Evolutionary conservation across 2,113 vertebrate genomes (phyloP).

Genomic region (Gavia stellata): DNA sequence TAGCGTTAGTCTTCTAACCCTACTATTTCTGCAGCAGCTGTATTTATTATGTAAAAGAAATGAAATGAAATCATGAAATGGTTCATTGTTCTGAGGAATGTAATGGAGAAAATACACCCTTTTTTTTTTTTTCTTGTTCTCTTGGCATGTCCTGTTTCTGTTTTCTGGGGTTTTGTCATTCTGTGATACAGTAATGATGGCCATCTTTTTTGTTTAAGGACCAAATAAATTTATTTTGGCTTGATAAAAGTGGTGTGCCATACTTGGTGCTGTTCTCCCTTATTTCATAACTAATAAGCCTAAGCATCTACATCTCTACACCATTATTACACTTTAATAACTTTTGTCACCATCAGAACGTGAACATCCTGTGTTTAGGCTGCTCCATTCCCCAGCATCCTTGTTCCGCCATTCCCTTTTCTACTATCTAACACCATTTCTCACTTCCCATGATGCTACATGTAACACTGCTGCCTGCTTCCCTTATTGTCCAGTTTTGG

Average conservation of each 20-base stretch:
- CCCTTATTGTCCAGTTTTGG: not conserved
- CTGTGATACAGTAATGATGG: not conserved
- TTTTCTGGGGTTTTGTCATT: not conserved
- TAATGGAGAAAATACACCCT: not conserved
- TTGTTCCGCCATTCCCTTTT: not conserved
- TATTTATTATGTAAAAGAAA: not conserved
- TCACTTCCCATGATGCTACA: not conserved
- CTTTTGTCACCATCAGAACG: not conserved
- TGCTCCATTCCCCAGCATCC: not conserved
- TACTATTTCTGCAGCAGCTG: not conserved
- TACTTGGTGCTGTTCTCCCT: not conserved
- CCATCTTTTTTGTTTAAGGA: not conserved
- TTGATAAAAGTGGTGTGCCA: not conserved
- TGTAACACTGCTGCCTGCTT: not conserved
- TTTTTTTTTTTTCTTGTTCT: not conserved
- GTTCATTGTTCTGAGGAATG: not conserved
- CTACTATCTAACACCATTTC: not conserved
- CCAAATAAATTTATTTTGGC: not conserved
- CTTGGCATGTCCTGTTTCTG: not conserved
- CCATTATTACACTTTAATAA: not conserved
- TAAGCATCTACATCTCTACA: rapidly evolving
- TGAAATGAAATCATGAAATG: not conserved
- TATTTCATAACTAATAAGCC: not conserved
- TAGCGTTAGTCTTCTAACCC: not conserved
- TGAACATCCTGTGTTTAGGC: not conserved